These are phyloP conservation scores for Galerucella pusilla DNA, from an alignment of 2,888 invertebrate species.

Conservation along the genomic window DNA sequence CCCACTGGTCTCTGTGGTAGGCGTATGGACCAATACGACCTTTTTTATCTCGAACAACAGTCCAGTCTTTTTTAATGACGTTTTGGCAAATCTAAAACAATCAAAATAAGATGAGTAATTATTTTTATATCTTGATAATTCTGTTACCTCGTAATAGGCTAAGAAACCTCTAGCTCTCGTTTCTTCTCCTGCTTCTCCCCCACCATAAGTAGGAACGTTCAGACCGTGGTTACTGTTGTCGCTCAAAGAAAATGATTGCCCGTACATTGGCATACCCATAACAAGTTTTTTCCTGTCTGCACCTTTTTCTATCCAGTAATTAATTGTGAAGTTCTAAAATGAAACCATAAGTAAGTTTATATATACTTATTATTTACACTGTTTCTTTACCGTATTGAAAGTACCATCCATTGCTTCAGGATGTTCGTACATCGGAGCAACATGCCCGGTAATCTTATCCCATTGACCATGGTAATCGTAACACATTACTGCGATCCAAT, in stretches of 20 bases:
- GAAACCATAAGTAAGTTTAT: conserved; percentile 29
- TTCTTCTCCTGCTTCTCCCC: conserved; percentile 89
- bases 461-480: conserved; percentile 94
- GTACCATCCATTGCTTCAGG: conserved; percentile 79
- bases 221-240: conserved; percentile 74
- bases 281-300: conserved; percentile 82
- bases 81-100: conserved; percentile 80
- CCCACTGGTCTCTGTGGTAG: conserved; percentile 88
- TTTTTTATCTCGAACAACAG: conserved; percentile 77
- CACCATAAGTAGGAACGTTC: conserved; percentile 84
- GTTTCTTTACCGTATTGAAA: conserved; percentile 77
- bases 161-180: conserved; percentile 89
- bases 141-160: conserved; percentile 83
- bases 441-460: conserved; percentile 91
- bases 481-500: conserved; percentile 92
- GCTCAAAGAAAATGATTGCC: conserved; percentile 86
- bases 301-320: conserved; percentile 87
- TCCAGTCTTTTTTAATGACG: conserved; percentile 80
- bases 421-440: conserved; percentile 86
- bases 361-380: neutral
- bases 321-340: conserved; percentile 83
- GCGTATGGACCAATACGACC: conserved; percentile 92
- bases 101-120: no score
- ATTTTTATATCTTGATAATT: neutral
- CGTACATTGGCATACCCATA: conserved; percentile 90